Evolutionary conservation across 23 tunicate species (phyloP), one percentile per base, ranked within the genome.

Genomic region (Corella eumyota): DNA sequence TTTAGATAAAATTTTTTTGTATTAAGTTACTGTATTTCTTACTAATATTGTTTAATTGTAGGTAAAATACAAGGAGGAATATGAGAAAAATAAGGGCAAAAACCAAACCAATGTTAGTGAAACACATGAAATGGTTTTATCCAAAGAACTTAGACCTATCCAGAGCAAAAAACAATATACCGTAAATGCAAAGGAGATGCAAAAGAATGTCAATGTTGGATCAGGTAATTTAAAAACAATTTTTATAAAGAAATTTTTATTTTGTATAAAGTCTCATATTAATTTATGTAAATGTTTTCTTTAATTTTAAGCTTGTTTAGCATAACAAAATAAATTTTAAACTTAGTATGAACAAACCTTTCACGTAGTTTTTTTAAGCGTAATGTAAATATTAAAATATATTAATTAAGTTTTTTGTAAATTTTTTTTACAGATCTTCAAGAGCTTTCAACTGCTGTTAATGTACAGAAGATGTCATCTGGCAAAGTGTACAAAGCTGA

Each of bases 391-490:
- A 11, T 53, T 53, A n/a, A 53, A 53, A 7, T 25, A 59, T 30
- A 25, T 62, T 17, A 11, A 20, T 6, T 37, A 9, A 37, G 19
- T 62, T 11, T 6, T 34, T 53, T 27, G 7, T 4, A 7, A 27
- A 25, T 32, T 2, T 26, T 25, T 62, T 66, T 61, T 47, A 1
- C 36, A 88, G 96, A 79, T 55, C 61, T 56, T 31, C 88, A 88
- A 68, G 96, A 63, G 61, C 67, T 85, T 29, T 52, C 78, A 19
- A 81, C 72, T 56, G 99, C 93, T 56, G 73, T 90, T 15, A 46
- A 46, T 11, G 36, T 74, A 22, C 86, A 72, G 49, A 74, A 67
- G 52, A 58, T 71, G 40, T 79, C 83, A 31, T 73, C 80, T 6
- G 37, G 36, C 4, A 46, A 28, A 13, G 61, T 55, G 5, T 93